Evolutionary conservation across 2,888 invertebrate species (phyloP).

Genomic region (Microctonus brassicae): DNA sequence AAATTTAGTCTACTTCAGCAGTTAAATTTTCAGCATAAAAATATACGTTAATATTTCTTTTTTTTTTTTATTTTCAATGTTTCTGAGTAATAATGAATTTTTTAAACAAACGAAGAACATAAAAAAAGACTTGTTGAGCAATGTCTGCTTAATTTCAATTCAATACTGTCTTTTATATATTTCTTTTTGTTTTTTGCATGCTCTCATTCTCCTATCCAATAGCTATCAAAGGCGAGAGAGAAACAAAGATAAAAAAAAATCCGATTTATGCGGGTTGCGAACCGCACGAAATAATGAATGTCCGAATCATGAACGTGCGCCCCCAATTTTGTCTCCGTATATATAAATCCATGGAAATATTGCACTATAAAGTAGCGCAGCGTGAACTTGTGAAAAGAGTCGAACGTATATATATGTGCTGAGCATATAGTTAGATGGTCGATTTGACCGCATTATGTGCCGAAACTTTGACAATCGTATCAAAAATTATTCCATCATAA

Average conservation of each 20-base stretch:
- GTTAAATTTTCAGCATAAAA: no score
- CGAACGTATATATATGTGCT: not conserved
- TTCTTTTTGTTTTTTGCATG: not conserved
- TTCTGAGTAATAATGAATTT: no score
- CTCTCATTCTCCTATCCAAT: constrained; percentile 17
- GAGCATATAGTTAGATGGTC: constrained; percentile 16
- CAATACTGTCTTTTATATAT: constrained; percentile 3
- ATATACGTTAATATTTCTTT: not conserved
- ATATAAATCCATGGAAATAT: constrained; percentile 12
- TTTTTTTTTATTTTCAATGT: no score
- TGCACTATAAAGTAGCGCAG: not conserved
- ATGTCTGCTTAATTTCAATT: constrained; percentile 20
- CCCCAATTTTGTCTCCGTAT: constrained; percentile 25
- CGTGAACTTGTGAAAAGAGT: constrained; percentile 20
- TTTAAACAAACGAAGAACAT: not conserved
- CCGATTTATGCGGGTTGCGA: constrained; percentile 26
- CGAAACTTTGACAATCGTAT: constrained; percentile 32
- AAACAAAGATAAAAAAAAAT: not conserved
- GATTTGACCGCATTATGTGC: constrained; percentile 35
- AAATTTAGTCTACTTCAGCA: not conserved
- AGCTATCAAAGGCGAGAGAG: not conserved
- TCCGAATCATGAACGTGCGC: constrained; percentile 30
- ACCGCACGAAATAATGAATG: constrained; percentile 34
- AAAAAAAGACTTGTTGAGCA: not conserved
- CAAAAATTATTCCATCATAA: constrained; percentile 29